phyloP scores from a whole-genome alignment of 2,113 vertebrate species.

The human region GRCh38 chr2:224770001-224770500 shows the following conservation, averaged over 20 bases:
- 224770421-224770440: neutral
- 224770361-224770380: neutral
- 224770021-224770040: neutral
- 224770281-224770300: conserved; percentile 99
- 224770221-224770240: conserved; percentile 93
- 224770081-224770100: neutral
- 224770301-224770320: conserved; percentile 96
- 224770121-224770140: neutral
- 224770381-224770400: rapidly evolving
- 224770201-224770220: conserved; percentile 93
- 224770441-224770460: neutral
- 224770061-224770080: rapidly evolving
- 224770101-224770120: neutral
- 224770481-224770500: neutral
- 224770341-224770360: conserved; percentile 92
- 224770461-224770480: neutral
- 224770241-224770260: conserved; percentile 98
- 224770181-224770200: neutral
- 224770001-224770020: neutral
- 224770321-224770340: conserved; percentile 95
- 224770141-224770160: neutral
- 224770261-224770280: conserved; percentile 98
- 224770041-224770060: neutral
- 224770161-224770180: neutral
- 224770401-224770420: neutral